Evolutionary conservation across 2,113 vertebrate species (phyloP).

Genomic region (Coptodon rendalli): DNA sequence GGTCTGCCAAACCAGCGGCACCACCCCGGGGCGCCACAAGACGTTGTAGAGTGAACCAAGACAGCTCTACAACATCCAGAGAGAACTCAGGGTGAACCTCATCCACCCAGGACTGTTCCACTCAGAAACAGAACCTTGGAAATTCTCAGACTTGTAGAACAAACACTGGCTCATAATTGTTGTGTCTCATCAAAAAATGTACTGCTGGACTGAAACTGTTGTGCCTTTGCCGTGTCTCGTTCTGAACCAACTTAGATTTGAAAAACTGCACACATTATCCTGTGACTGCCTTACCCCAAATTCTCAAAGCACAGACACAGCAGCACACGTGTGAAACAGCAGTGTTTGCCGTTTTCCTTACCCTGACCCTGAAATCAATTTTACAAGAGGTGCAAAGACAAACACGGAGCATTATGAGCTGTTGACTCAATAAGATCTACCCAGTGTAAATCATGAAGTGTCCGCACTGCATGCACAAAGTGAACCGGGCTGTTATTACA

Average conservation of each 20-base stretch:
- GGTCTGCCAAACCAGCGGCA: too few relatives aligned
- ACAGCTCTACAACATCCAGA: background rate
- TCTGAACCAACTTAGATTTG: background rate
- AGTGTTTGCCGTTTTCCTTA: background rate
- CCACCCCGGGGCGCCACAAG: background rate
- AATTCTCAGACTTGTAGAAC: background rate
- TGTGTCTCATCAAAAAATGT: background rate
- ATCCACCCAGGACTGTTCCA: background rate
- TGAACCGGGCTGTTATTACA: constrained; percentile 22
- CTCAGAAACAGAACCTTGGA: background rate
- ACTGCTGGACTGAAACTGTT: background rate
- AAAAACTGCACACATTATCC: background rate
- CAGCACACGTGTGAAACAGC: background rate
- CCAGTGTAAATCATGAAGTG: constrained; percentile 33
- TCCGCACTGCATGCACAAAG: constrained; percentile 15
- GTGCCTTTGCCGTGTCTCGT: background rate
- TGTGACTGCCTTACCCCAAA: background rate
- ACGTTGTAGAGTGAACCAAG: background rate
- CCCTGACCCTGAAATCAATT: constrained; percentile 38
- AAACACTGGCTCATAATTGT: background rate
- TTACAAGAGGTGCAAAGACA: constrained; percentile 4
- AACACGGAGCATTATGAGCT: constrained; percentile 23
- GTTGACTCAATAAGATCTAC: constrained; percentile 31
- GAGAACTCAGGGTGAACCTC: background rate
- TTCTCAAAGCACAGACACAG: background rate